Percentiles rank a stretch among this genome's conserved stretches.
These are phyloP conservation scores for Rhamnusium bicolor DNA, from an alignment of 2,888 invertebrate species.

Conservation along the genomic window DNA sequence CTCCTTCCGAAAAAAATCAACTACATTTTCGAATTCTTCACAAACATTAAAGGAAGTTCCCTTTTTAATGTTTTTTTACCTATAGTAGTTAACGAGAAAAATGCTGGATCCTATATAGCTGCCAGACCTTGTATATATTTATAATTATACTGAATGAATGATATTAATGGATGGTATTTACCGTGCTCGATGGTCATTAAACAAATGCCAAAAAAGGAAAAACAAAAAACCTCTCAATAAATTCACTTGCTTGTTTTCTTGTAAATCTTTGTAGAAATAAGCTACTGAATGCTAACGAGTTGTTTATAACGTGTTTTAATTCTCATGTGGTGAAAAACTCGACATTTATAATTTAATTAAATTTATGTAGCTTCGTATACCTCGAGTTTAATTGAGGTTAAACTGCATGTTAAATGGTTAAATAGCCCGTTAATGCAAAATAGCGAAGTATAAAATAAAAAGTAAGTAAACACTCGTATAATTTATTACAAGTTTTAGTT, in stretches of 20 bases:
- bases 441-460: conserved; percentile 23
- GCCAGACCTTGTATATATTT: too few species aligned
- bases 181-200: background rate
- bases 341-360: conserved; percentile 28
- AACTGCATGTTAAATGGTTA: conserved; percentile 31
- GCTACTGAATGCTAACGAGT: background rate
- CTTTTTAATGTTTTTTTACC: too few species aligned
- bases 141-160: too few species aligned
- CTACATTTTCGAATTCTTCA: too few species aligned
- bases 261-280: background rate
- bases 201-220: background rate
- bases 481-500: conserved; percentile 1
- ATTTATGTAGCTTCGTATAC: conserved; percentile 27
- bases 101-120: too few species aligned
- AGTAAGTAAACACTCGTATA: background rate
- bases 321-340: conserved; percentile 6
- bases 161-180: too few species aligned
- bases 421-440: conserved; percentile 30
- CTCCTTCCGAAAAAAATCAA: too few species aligned
- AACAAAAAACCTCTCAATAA: background rate
- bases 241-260: background rate
- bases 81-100: too few species aligned
- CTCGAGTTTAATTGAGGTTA: conserved; percentile 28
- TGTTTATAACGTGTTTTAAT: conserved; percentile 4
- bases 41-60: too few species aligned